These are phyloP conservation scores for Sarcophaga peregrina DNA, from an alignment of 1,140 invertebrate species.

Conservation along the genomic window DNA sequence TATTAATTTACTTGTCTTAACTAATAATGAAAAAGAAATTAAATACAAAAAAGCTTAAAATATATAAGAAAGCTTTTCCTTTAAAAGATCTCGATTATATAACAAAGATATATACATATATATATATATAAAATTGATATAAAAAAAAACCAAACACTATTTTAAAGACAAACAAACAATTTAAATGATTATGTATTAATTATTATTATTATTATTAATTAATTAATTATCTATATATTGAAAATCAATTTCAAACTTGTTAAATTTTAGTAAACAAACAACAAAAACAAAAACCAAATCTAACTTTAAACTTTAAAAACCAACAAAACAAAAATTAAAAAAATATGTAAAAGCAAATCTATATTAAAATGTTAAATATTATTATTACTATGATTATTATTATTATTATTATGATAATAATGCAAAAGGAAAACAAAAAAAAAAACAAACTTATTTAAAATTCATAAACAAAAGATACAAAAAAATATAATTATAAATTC, in stretches of 20 bases:
- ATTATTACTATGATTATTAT: neutral
- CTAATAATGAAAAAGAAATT: neutral
- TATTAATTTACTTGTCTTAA: neutral
- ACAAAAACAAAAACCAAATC: conserved; percentile 22
- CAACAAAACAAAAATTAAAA: neutral
- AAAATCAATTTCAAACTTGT: conserved; percentile 41
- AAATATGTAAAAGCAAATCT: neutral
- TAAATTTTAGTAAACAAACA: conserved; percentile 39
- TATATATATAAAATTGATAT: conserved; percentile 12
- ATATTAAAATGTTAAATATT: conserved; percentile 10
- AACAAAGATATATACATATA: conserved; percentile 5
- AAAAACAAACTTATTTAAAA: too few species aligned
- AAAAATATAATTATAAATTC: too few species aligned
- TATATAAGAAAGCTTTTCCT: conserved; percentile 25
- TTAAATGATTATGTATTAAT: too few species aligned
- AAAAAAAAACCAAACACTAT: neutral
- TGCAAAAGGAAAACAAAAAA: too few species aligned
- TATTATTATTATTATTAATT: too few species aligned
- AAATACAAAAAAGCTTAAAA: neutral
- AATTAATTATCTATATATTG: conserved; percentile 33
- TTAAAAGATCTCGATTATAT: conserved; percentile 34
- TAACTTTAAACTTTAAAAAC: conserved; percentile 18
- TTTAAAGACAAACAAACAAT: too few species aligned
- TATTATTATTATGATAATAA: too few species aligned
- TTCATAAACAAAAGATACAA: too few species aligned